These are phyloP conservation scores for Oceanites oceanicus DNA, from an alignment of 2,113 vertebrate species.

Conservation along the genomic window DNA sequence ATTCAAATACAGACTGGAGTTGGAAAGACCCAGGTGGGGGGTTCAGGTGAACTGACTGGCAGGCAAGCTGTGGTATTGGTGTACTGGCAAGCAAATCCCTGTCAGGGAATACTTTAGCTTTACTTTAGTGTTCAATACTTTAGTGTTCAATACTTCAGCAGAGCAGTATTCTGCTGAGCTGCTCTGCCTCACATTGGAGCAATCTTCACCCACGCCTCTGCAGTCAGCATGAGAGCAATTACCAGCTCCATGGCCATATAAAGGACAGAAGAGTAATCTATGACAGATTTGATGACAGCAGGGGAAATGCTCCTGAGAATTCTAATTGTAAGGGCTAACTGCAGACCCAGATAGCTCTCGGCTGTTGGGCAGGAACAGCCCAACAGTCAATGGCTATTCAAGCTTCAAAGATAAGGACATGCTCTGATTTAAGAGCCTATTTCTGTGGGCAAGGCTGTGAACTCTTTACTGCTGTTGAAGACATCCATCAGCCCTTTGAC, in stretches of 20 bases:
- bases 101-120: not conserved
- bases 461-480: not conserved
- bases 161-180: not conserved
- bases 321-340: not conserved
- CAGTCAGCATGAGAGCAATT: not conserved
- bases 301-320: not conserved
- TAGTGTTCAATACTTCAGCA: not conserved
- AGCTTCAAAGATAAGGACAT: constrained; percentile 19
- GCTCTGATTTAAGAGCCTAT: constrained; percentile 38
- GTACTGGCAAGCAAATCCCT: not conserved
- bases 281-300: constrained; percentile 38
- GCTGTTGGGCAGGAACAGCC: not conserved
- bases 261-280: not conserved
- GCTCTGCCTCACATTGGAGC: not conserved
- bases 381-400: not conserved
- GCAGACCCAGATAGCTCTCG: not conserved
- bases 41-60: not conserved
- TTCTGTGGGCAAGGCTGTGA: constrained; percentile 25
- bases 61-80: not conserved
- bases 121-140: not conserved
- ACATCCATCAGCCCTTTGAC: constrained; percentile 4
- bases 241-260: not conserved
- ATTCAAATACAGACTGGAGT: not conserved
- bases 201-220: not conserved
- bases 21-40: not conserved